Evolutionary conservation across 2,888 invertebrate species (phyloP), one percentile per base, ranked within the genome.

Genomic region (Ophion costatus): DNA sequence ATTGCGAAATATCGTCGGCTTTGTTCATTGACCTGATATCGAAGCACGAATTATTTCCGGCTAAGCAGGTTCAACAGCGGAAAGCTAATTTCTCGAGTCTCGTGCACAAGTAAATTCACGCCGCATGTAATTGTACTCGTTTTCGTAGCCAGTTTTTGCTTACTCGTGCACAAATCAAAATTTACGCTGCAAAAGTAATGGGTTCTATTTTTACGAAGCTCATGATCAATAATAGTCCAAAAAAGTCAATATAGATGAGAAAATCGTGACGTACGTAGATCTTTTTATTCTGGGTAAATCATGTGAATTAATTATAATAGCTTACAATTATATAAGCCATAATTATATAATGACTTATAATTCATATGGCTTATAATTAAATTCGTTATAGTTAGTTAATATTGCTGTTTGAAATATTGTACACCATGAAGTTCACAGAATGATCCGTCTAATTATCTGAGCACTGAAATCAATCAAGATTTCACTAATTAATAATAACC

Each of bases 11-110:
- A 24, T 51, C 11, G 61, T 51, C 14, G 38, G 11, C 9, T 57
- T 20, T 64, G 74, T 75, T 80, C 70, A 24, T 83, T 78, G 74
- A 82, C 78, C 74, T 42, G 67, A 63, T 22, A 64, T 38, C 22
- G 38, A 38, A 24, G n/a, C 29, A 33, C 56, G 29, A 20, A 17
- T 24, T 56, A 80, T 75, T 66, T 22, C 22, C 38, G 33, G 24
- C 63, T 45, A 78, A 84, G 77, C 84, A 69, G 9, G 20, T 77
- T 81, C 63, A 17, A 11, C 61, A 17, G 0, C 57, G 64, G 57
- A 61, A 81, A 57, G 45, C 42, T 56, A 45, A 78, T 81, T 78
- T 64, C 70, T 42, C 74, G 69, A 77, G 73, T 69, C 56, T 75
- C 45, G 24, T 11, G 38, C 20, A 78, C 3, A 63, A 11, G 20